phyloP scores from a whole-genome alignment of 2,113 vertebrate species.

The Bagarius yarrelli region DNA sequence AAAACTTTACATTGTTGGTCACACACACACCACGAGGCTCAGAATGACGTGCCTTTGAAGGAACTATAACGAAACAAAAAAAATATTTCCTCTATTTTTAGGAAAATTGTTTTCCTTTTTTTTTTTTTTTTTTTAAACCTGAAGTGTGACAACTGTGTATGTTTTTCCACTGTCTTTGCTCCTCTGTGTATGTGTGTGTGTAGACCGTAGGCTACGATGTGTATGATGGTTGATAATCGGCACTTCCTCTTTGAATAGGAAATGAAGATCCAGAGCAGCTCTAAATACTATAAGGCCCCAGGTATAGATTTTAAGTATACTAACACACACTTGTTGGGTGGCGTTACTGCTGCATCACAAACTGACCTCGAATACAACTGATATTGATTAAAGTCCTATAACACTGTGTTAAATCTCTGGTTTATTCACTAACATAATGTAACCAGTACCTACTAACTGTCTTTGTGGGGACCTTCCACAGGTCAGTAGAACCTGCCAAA shows the following conservation, averaged over 20 bases:
- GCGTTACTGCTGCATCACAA: conserved; percentile 19
- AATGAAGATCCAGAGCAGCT: not conserved
- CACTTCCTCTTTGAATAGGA: not conserved
- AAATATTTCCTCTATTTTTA: too few species aligned
- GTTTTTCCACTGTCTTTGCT: not conserved
- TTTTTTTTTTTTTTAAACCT: not conserved
- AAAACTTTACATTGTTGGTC: not conserved
- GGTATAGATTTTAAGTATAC: conserved; percentile 14
- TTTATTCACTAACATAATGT: not conserved
- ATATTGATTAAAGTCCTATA: conserved; percentile 23
- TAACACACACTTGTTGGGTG: not conserved
- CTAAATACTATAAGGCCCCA: not conserved
- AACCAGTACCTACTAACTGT: not conserved
- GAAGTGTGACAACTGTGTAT: conserved; percentile 2
- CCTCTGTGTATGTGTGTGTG: conserved; percentile 10
- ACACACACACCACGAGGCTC: not conserved
- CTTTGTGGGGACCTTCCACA: not conserved
- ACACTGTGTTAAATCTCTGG: not conserved
- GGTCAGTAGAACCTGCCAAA: not conserved
- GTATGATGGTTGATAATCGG: not conserved
- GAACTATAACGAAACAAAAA: conserved; percentile 13
- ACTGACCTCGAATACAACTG: conserved; percentile 23
- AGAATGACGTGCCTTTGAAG: conserved; percentile 14
- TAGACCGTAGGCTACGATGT: not conserved
- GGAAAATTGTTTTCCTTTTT: too few species aligned